phyloP scores from a whole-genome alignment of 2,113 vertebrate species.

The Gallinago paraguaiae region DNA sequence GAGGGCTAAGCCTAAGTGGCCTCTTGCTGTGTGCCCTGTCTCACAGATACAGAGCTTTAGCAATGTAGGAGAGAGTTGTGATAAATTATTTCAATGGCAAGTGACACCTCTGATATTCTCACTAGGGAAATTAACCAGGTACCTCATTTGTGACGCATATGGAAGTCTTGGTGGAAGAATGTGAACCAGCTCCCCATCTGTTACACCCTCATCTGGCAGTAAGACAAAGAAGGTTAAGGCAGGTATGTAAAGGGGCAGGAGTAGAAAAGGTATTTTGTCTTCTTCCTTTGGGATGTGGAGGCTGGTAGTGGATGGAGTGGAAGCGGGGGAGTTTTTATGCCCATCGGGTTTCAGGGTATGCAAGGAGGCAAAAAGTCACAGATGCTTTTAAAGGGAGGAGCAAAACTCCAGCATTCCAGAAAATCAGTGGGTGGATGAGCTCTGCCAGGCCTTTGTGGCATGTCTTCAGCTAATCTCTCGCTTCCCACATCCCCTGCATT shows the following conservation, averaged over 20 bases:
- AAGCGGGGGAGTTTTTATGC: neutral
- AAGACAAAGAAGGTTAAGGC: neutral
- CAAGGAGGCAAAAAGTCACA: neutral
- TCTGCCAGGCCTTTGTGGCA: neutral
- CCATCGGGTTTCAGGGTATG: neutral
- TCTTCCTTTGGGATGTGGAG: neutral
- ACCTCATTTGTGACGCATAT: neutral
- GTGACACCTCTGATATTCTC: neutral
- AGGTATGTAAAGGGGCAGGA: neutral
- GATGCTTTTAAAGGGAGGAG: neutral
- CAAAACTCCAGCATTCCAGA: neutral
- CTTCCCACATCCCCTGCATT: slow-evolving; percentile 16
- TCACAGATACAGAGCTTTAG: neutral
- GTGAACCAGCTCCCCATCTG: neutral
- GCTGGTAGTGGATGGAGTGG: neutral
- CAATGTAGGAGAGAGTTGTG: neutral
- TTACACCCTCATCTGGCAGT: neutral
- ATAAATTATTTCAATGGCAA: neutral
- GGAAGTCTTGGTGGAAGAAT: neutral
- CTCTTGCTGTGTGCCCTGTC: neutral
- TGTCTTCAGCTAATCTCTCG: neutral
- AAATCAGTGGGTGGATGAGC: neutral
- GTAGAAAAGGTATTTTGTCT: neutral
- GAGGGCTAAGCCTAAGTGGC: neutral
- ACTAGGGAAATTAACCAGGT: neutral